phyloP scores from a whole-genome alignment of 2,113 vertebrate species.

The Cottus gobio region DNA sequence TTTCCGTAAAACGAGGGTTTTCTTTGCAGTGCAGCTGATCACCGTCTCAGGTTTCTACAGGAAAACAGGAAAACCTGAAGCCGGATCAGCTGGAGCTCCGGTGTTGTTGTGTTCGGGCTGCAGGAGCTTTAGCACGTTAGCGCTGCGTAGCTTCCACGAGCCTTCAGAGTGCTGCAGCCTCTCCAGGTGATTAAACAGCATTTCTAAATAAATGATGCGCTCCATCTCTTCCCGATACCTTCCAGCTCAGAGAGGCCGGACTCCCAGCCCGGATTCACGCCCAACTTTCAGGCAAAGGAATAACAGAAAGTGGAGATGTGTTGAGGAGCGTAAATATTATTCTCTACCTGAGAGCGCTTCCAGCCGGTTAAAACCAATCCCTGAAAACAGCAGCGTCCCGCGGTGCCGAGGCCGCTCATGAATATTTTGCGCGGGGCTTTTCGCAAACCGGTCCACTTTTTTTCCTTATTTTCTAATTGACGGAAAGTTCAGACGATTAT shows the following conservation, averaged over 20 bases:
- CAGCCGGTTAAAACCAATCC: slow-evolving; percentile 58
- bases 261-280: slow-evolving; percentile 44
- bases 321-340: slow-evolving; percentile 59
- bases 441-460: slow-evolving; percentile 50
- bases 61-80: no score
- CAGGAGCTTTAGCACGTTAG: no score
- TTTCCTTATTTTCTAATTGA: slow-evolving; percentile 79
- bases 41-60: no score
- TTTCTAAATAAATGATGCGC: slow-evolving; percentile 69
- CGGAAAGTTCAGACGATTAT: slow-evolving; percentile 77
- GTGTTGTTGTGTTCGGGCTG: no score
- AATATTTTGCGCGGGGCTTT: slow-evolving; percentile 69
- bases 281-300: slow-evolving; percentile 53
- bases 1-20: no score
- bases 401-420: slow-evolving; percentile 68
- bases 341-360: slow-evolving; percentile 59
- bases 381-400: slow-evolving; percentile 65
- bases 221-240: slow-evolving; percentile 23
- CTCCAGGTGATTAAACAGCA: slow-evolving; percentile 66
- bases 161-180: slow-evolving; percentile 38
- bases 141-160: no score
- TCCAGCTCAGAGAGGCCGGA: slow-evolving; percentile 58
- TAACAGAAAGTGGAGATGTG: slow-evolving; percentile 35
- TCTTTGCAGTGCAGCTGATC: no score
- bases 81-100: no score